Conservation (phyloP, 2,797 vertebrate species). For the Phaenicophaeus curvirostris region DNA sequence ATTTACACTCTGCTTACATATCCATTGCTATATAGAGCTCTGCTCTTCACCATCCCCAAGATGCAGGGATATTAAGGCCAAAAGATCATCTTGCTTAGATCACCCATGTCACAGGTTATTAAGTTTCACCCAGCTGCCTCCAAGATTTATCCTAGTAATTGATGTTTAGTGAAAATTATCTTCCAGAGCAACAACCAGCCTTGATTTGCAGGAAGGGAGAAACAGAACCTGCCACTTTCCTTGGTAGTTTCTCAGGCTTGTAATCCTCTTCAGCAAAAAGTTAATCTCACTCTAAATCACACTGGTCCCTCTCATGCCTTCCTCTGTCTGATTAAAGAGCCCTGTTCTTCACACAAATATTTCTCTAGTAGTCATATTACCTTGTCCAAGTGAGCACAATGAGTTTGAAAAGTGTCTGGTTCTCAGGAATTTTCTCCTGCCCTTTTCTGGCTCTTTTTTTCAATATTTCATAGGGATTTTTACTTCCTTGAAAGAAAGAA, state of each 20-base stretch:
- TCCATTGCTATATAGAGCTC: neutral
- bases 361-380: neutral
- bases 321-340: neutral
- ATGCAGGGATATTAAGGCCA: neutral
- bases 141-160: neutral
- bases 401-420: neutral
- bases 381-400: neutral
- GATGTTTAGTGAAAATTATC: neutral
- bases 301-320: neutral
- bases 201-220: neutral
- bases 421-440: neutral
- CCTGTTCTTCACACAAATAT: neutral
- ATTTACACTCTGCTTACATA: neutral
- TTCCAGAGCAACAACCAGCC: neutral
- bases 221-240: neutral
- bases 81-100: neutral
- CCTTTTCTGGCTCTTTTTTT: neutral
- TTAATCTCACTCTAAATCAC: constrained; percentile 10
- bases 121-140: neutral
- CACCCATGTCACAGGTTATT: neutral
- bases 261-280: neutral
- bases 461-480: neutral
- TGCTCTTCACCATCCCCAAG: neutral
- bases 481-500: neutral
- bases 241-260: neutral